phyloP scores from a whole-genome alignment of 2,888 invertebrate species.

The Odontomyia ornata region DNA sequence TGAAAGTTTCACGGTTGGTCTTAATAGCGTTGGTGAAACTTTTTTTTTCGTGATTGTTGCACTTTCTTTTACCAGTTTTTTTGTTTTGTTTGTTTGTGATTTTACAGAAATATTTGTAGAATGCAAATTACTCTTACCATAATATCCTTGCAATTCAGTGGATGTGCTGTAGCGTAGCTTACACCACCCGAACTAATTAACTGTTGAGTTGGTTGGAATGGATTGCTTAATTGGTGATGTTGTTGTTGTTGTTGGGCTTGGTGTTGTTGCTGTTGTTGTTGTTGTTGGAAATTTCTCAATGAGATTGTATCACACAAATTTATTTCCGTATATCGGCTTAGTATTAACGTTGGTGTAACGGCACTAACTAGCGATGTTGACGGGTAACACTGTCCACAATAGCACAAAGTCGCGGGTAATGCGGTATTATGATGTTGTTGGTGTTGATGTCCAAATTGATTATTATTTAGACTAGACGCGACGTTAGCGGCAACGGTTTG shows the following conservation, averaged over 20 bases:
- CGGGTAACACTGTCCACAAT: conserved; percentile 55
- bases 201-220: conserved; percentile 24
- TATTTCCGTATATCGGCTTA: conserved; percentile 56
- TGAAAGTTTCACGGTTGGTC: neutral
- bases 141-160: conserved; percentile 51
- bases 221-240: conserved; percentile 51
- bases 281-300: conserved; percentile 57
- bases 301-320: conserved; percentile 54
- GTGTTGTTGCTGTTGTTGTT: conserved; percentile 49
- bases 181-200: conserved; percentile 19
- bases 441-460: conserved; percentile 45
- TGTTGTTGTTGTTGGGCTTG: conserved; percentile 53
- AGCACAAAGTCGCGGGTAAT: conserved; percentile 51
- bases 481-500: neutral
- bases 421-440: conserved; percentile 46
- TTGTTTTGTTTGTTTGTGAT: too few species aligned
- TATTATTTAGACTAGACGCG: neutral
- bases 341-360: conserved; percentile 54
- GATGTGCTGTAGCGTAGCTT: conserved; percentile 42
- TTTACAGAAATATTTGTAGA: neutral
- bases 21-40: conserved; percentile 1
- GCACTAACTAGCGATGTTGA: conserved; percentile 52
- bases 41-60: conserved; percentile 6
- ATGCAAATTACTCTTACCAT: conserved; percentile 50
- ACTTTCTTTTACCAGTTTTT: conserved; percentile 6